Evolutionary conservation across 2,797 vertebrate species (phyloP).

Genomic region (Paramormyrops hopkinsi): DNA sequence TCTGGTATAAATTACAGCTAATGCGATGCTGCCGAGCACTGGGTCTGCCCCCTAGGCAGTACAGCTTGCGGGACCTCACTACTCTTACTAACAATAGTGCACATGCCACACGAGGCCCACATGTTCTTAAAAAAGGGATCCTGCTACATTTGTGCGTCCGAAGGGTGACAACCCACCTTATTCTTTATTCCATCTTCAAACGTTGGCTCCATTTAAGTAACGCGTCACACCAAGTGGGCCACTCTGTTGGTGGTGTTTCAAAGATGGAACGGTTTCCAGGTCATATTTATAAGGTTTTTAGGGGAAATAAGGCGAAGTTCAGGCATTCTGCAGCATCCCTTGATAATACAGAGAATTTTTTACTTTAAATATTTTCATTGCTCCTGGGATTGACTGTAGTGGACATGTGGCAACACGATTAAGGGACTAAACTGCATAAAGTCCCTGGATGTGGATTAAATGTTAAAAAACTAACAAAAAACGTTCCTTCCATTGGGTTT

Average conservation of each 20-base stretch:
- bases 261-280: background rate
- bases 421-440: background rate
- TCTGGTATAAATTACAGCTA: slow-evolving; percentile 17
- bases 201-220: background rate
- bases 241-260: background rate
- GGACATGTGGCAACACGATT: background rate
- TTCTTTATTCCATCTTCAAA: background rate
- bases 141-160: background rate
- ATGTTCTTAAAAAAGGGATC: background rate
- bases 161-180: background rate
- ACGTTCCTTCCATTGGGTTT: background rate
- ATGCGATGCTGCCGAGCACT: background rate
- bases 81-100: background rate
- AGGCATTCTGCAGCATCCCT: background rate
- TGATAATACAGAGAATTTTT: background rate
- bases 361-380: background rate
- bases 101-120: background rate
- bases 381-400: background rate
- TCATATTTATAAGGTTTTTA: background rate
- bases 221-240: background rate
- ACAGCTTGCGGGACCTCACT: background rate
- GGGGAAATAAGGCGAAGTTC: background rate
- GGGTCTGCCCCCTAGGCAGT: background rate
- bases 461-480: background rate
- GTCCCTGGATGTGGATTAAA: background rate